Percentiles rank a stretch among this genome's conserved stretches.
phyloP scores from a whole-genome alignment of 2,888 invertebrate genomes.

The Magallana nippona region DNA sequence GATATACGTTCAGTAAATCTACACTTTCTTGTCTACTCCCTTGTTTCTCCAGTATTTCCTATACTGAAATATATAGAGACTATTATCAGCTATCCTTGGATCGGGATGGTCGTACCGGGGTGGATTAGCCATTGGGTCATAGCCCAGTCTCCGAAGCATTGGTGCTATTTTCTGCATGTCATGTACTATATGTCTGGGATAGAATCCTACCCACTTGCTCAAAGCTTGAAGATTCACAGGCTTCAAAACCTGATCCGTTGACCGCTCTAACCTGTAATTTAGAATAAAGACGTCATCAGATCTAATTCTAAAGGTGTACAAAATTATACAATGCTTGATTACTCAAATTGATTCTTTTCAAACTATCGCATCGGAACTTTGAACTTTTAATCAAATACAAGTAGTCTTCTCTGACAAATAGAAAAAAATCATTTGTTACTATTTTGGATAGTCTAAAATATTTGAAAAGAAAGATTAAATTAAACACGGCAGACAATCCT shows the following conservation, averaged over 20 bases:
- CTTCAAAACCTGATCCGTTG: constrained; percentile 99
- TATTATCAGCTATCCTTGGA: constrained; percentile 81
- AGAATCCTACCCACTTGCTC: constrained; percentile 81
- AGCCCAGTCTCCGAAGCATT: constrained; percentile 92
- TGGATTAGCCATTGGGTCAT: constrained; percentile 97
- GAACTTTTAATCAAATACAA: too few relatives aligned
- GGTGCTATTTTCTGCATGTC: constrained; percentile 97
- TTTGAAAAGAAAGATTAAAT: too few relatives aligned
- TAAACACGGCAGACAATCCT: too few relatives aligned
- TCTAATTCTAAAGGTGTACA: too few relatives aligned
- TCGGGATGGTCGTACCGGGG: constrained; percentile 95
- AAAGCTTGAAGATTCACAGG: constrained; percentile 98
- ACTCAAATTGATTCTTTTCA: too few relatives aligned
- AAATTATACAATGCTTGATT: too few relatives aligned
- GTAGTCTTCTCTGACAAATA: too few relatives aligned
- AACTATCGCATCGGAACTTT: too few relatives aligned
- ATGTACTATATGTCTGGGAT: constrained; percentile 90
- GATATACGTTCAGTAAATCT: too few relatives aligned
- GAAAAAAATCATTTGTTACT: too few relatives aligned
- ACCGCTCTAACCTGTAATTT: constrained; percentile 92
- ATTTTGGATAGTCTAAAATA: too few relatives aligned
- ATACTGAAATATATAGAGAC: constrained; percentile 79
- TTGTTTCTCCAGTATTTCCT: constrained; percentile 75
- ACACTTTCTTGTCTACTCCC: constrained; percentile 48
- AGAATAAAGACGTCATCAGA: too few relatives aligned